Base-by-base conservation (phyloP, 2,113 vertebrate species). In the Sinocyclocheilus rhinocerous region DNA sequence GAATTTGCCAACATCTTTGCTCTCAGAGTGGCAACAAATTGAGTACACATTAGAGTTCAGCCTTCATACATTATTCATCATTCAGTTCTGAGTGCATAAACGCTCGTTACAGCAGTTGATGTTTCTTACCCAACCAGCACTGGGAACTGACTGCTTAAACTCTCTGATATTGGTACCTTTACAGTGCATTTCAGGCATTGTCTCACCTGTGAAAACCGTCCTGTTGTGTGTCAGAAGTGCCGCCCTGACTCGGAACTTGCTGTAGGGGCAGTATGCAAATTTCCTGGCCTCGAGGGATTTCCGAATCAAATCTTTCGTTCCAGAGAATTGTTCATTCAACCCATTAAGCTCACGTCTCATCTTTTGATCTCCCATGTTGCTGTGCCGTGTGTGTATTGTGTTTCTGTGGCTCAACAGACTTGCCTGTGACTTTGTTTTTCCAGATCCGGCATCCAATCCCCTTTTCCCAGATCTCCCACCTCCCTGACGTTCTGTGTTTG, bases 251-350 rank as follows among this genome's bases (percentile, higher is more conserved):
- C 95, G 95, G 93, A 98, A 99, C 29, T 89, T 95, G 91, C 97
- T 98, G 94, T 99, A 99, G n/a, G 96, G 97, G 82, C 97, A 97
- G 86, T 99, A 97, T 0, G 98, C 95, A 0, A 91, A 90, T 16
- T 81, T 85, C 90, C 96, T 98, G 63, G 96, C 97, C 72, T 96
- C 93, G 0, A 70, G 91, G 48, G 96, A 94, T 67, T 85, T 86
- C 0, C 26, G 7, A 79, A 95, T 93, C 87, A 95, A 88, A 9
- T 70, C 76, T 16, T 85, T 67, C 11, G 92, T 70, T 29, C 50
- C 79, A 0, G 33, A 63, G n/a, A 69, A 42, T 22, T 55, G 52
- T 16, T 2, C 39, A 45, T 79, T 85, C 2, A 67, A 45, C 36
- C 33, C 16, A 1, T 55, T 67, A 15, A 76, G n/a, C 42, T 89